phyloP scores from a whole-genome alignment of 1,140 invertebrate species.

The Drosophila pectinifera region DNA sequence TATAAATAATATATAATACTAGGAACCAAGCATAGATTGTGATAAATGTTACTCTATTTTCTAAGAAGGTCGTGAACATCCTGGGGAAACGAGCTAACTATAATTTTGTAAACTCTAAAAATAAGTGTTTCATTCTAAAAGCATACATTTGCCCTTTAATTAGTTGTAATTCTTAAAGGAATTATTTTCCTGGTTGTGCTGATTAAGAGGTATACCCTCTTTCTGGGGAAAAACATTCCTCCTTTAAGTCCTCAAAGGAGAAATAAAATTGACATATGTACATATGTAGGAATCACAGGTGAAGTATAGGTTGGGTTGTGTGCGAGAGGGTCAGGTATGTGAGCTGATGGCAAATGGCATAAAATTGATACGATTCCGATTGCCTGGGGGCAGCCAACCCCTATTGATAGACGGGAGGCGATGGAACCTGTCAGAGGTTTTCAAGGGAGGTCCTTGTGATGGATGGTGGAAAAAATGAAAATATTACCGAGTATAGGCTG shows the following conservation, averaged over 20 bases:
- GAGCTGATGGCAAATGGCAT: slow-evolving; percentile 17
- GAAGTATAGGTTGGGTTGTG: not conserved
- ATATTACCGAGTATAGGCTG: not conserved
- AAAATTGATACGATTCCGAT: slow-evolving; percentile 23
- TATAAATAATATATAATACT: no score
- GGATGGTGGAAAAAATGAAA: slow-evolving; percentile 17
- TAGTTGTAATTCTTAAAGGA: not conserved
- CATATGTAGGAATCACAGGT: not conserved
- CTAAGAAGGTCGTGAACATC: no score
- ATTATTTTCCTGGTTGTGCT: not conserved
- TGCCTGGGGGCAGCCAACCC: slow-evolving; percentile 8
- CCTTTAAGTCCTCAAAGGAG: slow-evolving; percentile 1
- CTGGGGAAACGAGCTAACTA: no score
- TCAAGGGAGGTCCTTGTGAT: slow-evolving; percentile 11
- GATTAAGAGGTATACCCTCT: not conserved
- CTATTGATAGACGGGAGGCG: slow-evolving; percentile 15
- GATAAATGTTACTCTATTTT: no score
- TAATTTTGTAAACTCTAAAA: no score
- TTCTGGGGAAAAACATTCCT: not conserved
- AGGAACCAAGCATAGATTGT: no score
- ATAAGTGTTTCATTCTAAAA: no score
- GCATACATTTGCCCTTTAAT: no score
- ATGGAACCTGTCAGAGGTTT: slow-evolving; percentile 12
- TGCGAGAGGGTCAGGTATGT: slow-evolving; percentile 9
- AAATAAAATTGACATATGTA: slow-evolving; percentile 15